A percentile compares a stretch with the other conserved stretches of the same genome.
Evolutionary conservation across 2,888 invertebrate genomes (phyloP).

Genomic region (Coleophora flavipennella): DNA sequence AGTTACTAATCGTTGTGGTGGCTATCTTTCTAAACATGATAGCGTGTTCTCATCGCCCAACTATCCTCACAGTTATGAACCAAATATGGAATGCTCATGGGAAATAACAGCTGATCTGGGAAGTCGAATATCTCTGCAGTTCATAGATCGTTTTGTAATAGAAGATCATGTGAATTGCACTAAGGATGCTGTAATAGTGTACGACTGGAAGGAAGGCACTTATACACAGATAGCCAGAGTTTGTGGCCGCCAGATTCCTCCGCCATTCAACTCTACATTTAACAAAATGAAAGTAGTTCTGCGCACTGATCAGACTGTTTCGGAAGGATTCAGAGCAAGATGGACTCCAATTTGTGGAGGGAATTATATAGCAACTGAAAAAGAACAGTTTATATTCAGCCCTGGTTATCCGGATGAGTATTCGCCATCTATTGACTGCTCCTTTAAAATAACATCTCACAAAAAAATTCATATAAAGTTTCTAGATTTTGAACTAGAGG

Average conservation of each 20-base stretch:
- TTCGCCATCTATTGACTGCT: slow-evolving; percentile 71
- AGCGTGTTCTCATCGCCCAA: slow-evolving; percentile 71
- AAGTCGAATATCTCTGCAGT: slow-evolving; percentile 77
- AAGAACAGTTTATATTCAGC: slow-evolving; percentile 73
- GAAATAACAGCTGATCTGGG: slow-evolving; percentile 77
- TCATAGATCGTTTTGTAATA: slow-evolving; percentile 81
- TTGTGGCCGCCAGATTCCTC: slow-evolving; percentile 79
- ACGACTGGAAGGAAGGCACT: slow-evolving; percentile 65
- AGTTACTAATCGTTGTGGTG: slow-evolving; percentile 78
- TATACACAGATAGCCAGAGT: slow-evolving; percentile 71
- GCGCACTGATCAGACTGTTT: slow-evolving; percentile 76
- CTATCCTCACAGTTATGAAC: slow-evolving; percentile 77
- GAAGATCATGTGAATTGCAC: slow-evolving; percentile 79
- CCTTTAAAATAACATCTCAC: slow-evolving; percentile 73
- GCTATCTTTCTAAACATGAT: slow-evolving; percentile 60
- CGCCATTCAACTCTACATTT: slow-evolving; percentile 73
- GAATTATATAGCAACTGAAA: slow-evolving; percentile 64
- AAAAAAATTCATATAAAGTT: slow-evolving; percentile 70
- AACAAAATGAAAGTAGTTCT: slow-evolving; percentile 80
- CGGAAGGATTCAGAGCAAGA: slow-evolving; percentile 81
- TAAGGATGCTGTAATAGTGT: slow-evolving; percentile 82
- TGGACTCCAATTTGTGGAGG: slow-evolving; percentile 84
- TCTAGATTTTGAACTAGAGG: slow-evolving; percentile 70
- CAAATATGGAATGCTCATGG: slow-evolving; percentile 87
- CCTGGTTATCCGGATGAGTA: slow-evolving; percentile 83